phyloP scores from a whole-genome alignment of 2,797 vertebrate genomes.

The Chrosomus eos region DNA sequence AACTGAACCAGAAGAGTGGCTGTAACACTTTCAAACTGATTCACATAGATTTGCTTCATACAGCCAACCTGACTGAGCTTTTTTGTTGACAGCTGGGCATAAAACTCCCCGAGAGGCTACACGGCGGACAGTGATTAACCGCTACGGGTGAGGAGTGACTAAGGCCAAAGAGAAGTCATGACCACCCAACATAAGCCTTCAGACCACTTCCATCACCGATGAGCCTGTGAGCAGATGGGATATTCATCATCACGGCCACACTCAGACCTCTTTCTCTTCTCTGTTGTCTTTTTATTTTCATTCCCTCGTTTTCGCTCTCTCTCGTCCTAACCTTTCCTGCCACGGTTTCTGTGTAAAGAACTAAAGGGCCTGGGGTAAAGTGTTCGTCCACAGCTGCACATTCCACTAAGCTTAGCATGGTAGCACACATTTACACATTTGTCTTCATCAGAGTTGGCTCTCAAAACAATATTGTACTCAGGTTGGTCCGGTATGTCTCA shows the following conservation, averaged over 20 bases:
- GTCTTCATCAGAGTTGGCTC: conserved; percentile 63
- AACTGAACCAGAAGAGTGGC: conserved; percentile 24
- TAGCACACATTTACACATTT: conserved; percentile 64
- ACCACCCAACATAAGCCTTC: conserved; percentile 64
- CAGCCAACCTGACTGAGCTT: conserved; percentile 51
- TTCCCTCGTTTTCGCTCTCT: conserved; percentile 44
- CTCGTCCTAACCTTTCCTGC: conserved; percentile 63
- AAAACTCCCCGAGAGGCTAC: conserved; percentile 20
- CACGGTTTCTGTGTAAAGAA: conserved; percentile 64
- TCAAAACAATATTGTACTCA: conserved; percentile 60
- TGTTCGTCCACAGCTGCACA: conserved; percentile 71
- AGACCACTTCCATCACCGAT: conserved; percentile 60
- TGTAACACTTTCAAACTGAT: conserved; percentile 24
- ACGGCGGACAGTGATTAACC: conserved; percentile 55
- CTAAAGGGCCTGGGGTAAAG: conserved; percentile 68
- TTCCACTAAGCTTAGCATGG: conserved; percentile 72
- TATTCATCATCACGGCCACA: conserved; percentile 67
- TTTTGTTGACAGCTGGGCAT: conserved; percentile 21
- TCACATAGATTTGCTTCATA: conserved; percentile 25
- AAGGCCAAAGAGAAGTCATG: conserved; percentile 54
- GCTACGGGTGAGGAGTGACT: conserved; percentile 57
- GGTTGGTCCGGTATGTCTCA: conserved; percentile 46
- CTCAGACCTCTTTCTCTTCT: conserved; percentile 58
- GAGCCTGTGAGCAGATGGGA: conserved; percentile 69
- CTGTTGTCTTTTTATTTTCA: conserved; percentile 61